phyloP scores from a whole-genome alignment of 2,888 invertebrate genomes.

The Nymphalis polychloros region DNA sequence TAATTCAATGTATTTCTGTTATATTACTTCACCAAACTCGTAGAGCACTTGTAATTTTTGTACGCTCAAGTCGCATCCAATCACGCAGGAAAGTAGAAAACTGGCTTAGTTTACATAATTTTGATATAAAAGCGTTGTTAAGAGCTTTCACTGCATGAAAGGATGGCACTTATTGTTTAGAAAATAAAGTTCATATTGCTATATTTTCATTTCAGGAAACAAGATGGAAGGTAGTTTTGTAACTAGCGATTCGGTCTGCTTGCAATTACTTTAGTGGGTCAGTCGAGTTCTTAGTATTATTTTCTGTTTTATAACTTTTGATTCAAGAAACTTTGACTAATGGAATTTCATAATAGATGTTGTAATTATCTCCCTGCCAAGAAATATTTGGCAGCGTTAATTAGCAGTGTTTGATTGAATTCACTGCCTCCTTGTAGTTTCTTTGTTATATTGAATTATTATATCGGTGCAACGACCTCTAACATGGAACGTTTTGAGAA shows the following conservation, averaged over 20 bases:
- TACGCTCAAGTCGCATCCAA: not conserved
- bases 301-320: slow-evolving; percentile 18
- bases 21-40: too few relatives aligned
- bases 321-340: slow-evolving; percentile 15
- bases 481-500: too few relatives aligned
- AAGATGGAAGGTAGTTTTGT: slow-evolving; percentile 20
- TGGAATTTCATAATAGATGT: not conserved
- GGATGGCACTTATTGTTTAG: not conserved
- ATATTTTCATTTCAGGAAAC: slow-evolving; percentile 4
- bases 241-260: slow-evolving; percentile 33
- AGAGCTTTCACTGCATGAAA: not conserved
- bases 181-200: slow-evolving; percentile 11
- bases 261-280: slow-evolving; percentile 40
- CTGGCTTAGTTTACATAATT: slow-evolving; percentile 24
- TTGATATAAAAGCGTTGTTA: slow-evolving; percentile 2
- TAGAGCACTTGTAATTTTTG: not conserved
- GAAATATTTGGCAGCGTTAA: too few relatives aligned
- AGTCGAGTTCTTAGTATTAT: slow-evolving; percentile 29
- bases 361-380: not conserved
- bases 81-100: slow-evolving; percentile 18
- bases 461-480: too few relatives aligned
- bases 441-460: too few relatives aligned
- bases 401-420: too few relatives aligned
- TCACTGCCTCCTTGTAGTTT: too few relatives aligned
- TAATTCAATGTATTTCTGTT: too few relatives aligned